Evolutionary conservation across 2,888 invertebrate species (phyloP).

Genomic region (Agrotis clavis): DNA sequence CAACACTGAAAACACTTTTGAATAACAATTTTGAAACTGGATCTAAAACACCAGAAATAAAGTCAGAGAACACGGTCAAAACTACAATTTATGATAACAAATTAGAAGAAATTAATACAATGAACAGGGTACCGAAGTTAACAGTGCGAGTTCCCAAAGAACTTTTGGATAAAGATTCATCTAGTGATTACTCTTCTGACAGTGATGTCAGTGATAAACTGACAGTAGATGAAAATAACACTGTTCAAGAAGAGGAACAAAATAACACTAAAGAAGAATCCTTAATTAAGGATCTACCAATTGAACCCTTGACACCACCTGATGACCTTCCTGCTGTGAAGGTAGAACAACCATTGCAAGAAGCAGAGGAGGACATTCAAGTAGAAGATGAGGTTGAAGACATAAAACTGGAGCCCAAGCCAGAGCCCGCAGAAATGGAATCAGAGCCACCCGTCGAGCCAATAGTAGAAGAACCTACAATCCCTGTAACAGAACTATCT

Average conservation of each 20-base stretch:
- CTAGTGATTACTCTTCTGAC: constrained; percentile 90
- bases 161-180: constrained; percentile 89
- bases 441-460: constrained; percentile 75
- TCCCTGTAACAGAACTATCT: constrained; percentile 93
- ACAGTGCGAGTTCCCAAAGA: constrained; percentile 93
- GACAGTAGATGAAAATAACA: constrained; percentile 90
- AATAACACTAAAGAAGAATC: constrained; percentile 59
- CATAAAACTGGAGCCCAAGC: constrained; percentile 78
- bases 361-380: constrained; percentile 70
- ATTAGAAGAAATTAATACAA: constrained; percentile 83
- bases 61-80: constrained; percentile 83
- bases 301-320: constrained; percentile 56
- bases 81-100: constrained; percentile 89
- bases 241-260: constrained; percentile 67
- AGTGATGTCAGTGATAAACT: constrained; percentile 92
- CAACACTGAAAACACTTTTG: constrained; percentile 80
- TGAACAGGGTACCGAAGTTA: constrained; percentile 93
- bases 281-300: constrained; percentile 41
- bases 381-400: constrained; percentile 72
- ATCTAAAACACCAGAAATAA: constrained; percentile 77
- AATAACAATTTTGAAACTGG: constrained; percentile 83
- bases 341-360: constrained; percentile 64
- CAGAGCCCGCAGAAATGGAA: constrained; percentile 74
- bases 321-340: constrained; percentile 60
- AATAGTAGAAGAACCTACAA: constrained; percentile 88